Evolutionary conservation across 2,113 vertebrate species (phyloP).

Genomic region (Callochromis pleurospilus): DNA sequence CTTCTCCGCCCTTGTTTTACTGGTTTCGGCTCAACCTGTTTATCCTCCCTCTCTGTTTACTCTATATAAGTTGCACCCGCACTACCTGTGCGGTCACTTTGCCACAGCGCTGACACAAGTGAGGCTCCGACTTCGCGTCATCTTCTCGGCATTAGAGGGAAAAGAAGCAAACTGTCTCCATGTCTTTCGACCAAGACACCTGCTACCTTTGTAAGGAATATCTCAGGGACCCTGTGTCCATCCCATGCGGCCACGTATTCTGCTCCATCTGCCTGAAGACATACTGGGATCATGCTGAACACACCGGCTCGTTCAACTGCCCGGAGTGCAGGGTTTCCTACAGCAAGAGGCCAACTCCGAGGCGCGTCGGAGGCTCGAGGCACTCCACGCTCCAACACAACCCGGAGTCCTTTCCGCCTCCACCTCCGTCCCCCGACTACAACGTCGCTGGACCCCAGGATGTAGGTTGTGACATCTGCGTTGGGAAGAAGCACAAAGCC

Average conservation of each 20-base stretch:
- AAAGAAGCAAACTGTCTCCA: not conserved
- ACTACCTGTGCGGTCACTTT: slow-evolving; percentile 55
- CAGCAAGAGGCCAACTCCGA: slow-evolving; percentile 72
- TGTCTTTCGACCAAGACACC: slow-evolving; percentile 67
- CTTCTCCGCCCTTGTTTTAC: slow-evolving; percentile 68
- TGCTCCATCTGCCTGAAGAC: slow-evolving; percentile 75
- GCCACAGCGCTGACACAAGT: slow-evolving; percentile 39
- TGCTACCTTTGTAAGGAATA: slow-evolving; percentile 76
- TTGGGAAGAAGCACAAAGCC: slow-evolving; percentile 77
- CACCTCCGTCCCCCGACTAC: slow-evolving; percentile 73
- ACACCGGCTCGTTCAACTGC: slow-evolving; percentile 63
- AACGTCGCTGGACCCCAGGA: slow-evolving; percentile 70
- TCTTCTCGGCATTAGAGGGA: not conserved
- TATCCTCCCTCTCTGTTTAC: slow-evolving; percentile 69
- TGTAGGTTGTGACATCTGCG: slow-evolving; percentile 79
- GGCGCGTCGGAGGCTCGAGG: slow-evolving; percentile 52
- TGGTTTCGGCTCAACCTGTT: slow-evolving; percentile 81
- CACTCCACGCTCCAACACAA: slow-evolving; percentile 31
- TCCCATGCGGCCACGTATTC: slow-evolving; percentile 73
- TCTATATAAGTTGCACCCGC: slow-evolving; percentile 59
- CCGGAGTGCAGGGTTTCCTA: slow-evolving; percentile 71
- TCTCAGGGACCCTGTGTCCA: slow-evolving; percentile 71
- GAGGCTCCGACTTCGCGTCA: not conserved
- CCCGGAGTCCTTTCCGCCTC: slow-evolving; percentile 58
- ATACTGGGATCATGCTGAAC: slow-evolving; percentile 77